Conservation (phyloP, 2,113 vertebrate genomes). For the Vulpes ferrilata region DNA sequence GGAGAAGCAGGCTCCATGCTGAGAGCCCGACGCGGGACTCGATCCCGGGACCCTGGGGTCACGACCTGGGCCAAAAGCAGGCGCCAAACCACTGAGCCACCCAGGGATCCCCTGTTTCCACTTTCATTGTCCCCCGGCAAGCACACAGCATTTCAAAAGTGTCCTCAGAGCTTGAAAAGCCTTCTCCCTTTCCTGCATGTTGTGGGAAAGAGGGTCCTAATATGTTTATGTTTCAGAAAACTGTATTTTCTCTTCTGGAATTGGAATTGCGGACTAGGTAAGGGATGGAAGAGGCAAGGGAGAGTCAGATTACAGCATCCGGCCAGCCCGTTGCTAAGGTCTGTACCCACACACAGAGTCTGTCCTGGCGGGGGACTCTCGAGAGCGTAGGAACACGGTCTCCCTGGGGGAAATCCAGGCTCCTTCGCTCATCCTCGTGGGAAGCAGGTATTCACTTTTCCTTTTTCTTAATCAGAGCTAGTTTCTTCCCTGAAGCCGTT, state of each 20-base stretch:
- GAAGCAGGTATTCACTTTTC: constrained; percentile 44
- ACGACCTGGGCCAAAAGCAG: too few species aligned
- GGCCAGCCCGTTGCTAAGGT: too few species aligned
- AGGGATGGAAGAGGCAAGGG: neutral
- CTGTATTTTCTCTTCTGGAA: constrained; percentile 46
- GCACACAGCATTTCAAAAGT: neutral
- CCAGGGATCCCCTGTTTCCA: constrained; percentile 13
- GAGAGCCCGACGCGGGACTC: too few species aligned
- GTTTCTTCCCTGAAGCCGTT: constrained; percentile 50
- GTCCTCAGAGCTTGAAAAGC: constrained; percentile 12
- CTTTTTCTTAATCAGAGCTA: constrained; percentile 50
- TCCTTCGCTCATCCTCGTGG: neutral
- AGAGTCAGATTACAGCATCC: too few species aligned
- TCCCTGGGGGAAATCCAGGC: neutral
- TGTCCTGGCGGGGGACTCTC: too few species aligned
- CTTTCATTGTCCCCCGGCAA: neutral
- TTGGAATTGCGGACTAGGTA: constrained; percentile 7
- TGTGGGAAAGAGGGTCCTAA: neutral
- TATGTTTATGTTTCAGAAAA: constrained; percentile 40
- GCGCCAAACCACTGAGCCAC: neutral
- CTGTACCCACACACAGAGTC: too few species aligned
- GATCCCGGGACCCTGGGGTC: too few species aligned
- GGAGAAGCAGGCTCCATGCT: too few species aligned
- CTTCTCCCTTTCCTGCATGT: neutral
- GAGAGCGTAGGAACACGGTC: neutral